Evolutionary conservation across 2,888 invertebrate species (phyloP), one percentile per base, ranked within the genome.

Genomic region (Pilophorus perplexus): DNA sequence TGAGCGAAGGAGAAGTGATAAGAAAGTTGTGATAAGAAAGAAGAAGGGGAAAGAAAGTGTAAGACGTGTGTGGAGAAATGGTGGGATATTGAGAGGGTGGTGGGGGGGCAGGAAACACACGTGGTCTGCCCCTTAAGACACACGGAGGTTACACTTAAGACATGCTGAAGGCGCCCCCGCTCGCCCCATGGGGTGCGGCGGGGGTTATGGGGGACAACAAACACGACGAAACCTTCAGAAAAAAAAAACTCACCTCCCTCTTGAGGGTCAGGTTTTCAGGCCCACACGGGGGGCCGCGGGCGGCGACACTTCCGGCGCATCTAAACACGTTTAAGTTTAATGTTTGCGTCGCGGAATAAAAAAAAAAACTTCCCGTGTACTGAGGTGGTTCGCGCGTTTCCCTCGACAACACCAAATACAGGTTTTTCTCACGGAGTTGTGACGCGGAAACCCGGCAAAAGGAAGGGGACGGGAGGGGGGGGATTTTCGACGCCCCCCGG

Each of bases 131-230:
- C 64, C 52, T 54, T 64, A 64, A 64, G 64, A 64, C 64, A 64
- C 64, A 64, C 64, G 64, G 64, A 64, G 64, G 64, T 64, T 64
- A 64, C 64, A 64, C 52, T 64, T 64, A 64, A 64, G 64, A 64
- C 52, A 38, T 38, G 62, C 48, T 62, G 48, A 62, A 48, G 40
- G 20, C 38, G 50, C 38, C 16, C 52, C 50, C 52, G 22, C 44
- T 4, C 25, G 3, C 8, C 27, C 25, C 27, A 20, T 46, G n/a
- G n/a, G n/a, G n/a, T n/a, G n/a, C n/a, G n/a, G n/a, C n/a, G n/a
- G n/a, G n/a, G n/a, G n/a, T n/a, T n/a, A n/a, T n/a, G n/a, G n/a
- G n/a, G n/a, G 14, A 64, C 50, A 38, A 50, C 50, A 64, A 33
- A 62, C 62, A 40, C 18, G 12, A 44, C 25, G 28, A n/a, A n/a